Percentiles rank a stretch among this genome's conserved stretches.
These are phyloP conservation scores for Anabas testudineus DNA, from an alignment of 2,797 vertebrate genomes.

Conservation along the genomic window DNA sequence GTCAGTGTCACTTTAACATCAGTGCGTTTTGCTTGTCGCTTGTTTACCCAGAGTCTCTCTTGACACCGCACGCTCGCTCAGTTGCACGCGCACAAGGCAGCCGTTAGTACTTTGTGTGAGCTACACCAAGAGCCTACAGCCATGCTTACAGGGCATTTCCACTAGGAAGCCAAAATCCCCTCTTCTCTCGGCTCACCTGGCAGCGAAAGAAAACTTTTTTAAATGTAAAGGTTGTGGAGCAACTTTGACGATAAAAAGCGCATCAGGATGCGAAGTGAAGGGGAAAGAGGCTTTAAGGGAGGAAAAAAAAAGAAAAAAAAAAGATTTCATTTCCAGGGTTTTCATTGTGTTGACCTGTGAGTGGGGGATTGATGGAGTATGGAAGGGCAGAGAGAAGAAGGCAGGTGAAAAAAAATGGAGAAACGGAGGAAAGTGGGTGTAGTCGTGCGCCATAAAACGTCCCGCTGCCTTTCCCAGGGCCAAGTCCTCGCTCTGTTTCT, in stretches of 20 bases:
- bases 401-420: slow-evolving; percentile 18
- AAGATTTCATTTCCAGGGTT: slow-evolving; percentile 65
- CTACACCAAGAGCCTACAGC: slow-evolving; percentile 75
- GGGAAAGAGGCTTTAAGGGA: slow-evolving; percentile 69
- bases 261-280: slow-evolving; percentile 75
- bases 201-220: slow-evolving; percentile 71
- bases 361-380: slow-evolving; percentile 58
- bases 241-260: slow-evolving; percentile 77
- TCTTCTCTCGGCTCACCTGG: slow-evolving; percentile 72
- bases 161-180: slow-evolving; percentile 72
- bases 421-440: slow-evolving; percentile 33
- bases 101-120: slow-evolving; percentile 64
- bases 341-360: slow-evolving; percentile 59
- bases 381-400: slow-evolving; percentile 39
- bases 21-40: slow-evolving; percentile 62
- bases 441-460: slow-evolving; percentile 62
- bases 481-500: slow-evolving; percentile 63
- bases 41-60: slow-evolving; percentile 69
- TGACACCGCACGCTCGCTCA: slow-evolving; percentile 47
- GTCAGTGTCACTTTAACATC: slow-evolving; percentile 68
- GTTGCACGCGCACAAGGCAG: slow-evolving; percentile 16
- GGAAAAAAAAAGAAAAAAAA: slow-evolving; percentile 32
- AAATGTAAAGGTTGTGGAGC: slow-evolving; percentile 60
- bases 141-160: slow-evolving; percentile 78
- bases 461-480: slow-evolving; percentile 69